Evolutionary conservation across 2,888 invertebrate species (phyloP), one percentile per base, ranked within the genome.

Genomic region (Ligdia adustata): DNA sequence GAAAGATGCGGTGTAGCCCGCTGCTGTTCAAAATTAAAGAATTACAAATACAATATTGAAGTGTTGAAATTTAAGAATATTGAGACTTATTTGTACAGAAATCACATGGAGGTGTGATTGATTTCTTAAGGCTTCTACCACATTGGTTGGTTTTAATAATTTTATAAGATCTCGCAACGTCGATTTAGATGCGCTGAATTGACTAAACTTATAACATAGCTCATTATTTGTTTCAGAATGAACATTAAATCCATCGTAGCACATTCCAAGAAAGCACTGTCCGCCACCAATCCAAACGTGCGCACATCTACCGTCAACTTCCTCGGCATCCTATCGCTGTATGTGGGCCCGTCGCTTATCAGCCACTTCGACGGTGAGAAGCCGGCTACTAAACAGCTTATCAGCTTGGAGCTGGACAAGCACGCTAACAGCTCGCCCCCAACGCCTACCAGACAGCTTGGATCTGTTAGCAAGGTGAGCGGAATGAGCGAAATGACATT

Each of bases 291-390:
- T 79, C 97, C 97, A 0, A 93, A 93, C 26, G 96, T 98, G 0
- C 92, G 98, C 1, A 93, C 94, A 0, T 92, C 97, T 0, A 94
- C 94, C 0, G 94, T 98, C 7, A 88, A 91, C 14, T 90, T 96
- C 61, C 81, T 95, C 1, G 96, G 97, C 0, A 93, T 94, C 0
- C 87, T 98, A 66, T 96, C 96, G 32, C 85, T 97, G 60, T 97
- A 95, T 68, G 93, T 96, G 88, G 97, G 98, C 0, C 93, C 93
- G 7, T 90, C 92, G 1, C 74, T 97, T 0, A 91, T 96, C 57
- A 91, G 91, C 66, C 95, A 96, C 72, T 97, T 98, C 66, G 97
- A 97, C 60, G 93, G 92, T 57, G 98, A 98, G 76, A 98, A 98
- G 69, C 93, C 96, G 0, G 94, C 95, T 0, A 85, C 98, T 0